Evolutionary conservation across 1,140 invertebrate species (phyloP).

Genomic region (Tyrophagus putrescentiae): DNA sequence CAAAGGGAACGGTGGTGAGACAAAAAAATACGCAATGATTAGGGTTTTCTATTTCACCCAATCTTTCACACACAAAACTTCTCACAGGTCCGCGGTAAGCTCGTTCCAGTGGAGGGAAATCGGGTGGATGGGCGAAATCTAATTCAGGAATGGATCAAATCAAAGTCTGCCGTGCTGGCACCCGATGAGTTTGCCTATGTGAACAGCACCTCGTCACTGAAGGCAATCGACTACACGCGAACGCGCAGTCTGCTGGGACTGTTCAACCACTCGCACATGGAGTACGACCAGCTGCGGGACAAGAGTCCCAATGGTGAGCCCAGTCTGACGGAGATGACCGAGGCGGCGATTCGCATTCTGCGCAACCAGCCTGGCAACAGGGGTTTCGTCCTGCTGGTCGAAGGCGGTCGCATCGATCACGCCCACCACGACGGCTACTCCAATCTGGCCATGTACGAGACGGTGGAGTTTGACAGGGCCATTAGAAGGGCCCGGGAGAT

Average conservation of each 20-base stretch:
- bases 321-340: slow-evolving; percentile 66
- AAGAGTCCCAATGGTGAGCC: slow-evolving; percentile 39
- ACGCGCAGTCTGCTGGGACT: slow-evolving; percentile 30
- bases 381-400: slow-evolving; percentile 35
- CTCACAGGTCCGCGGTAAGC: too few species aligned
- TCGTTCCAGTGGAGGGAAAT: neutral
- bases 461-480: slow-evolving; percentile 29
- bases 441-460: slow-evolving; percentile 28
- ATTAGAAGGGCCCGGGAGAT: slow-evolving; percentile 27
- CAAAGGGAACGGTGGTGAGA: neutral
- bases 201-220: slow-evolving; percentile 7
- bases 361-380: slow-evolving; percentile 29
- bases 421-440: slow-evolving; percentile 52
- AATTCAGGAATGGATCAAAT: slow-evolving; percentile 11
- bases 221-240: slow-evolving; percentile 8
- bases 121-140: slow-evolving; percentile 17
- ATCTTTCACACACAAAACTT: too few species aligned
- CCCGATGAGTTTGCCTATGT: neutral
- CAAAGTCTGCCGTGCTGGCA: neutral
- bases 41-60: too few species aligned
- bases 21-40: too few species aligned
- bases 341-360: slow-evolving; percentile 63
- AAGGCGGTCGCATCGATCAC: slow-evolving; percentile 56
- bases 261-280: slow-evolving; percentile 34
- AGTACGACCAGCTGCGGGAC: slow-evolving; percentile 32